Conservation (phyloP, 2,797 vertebrate genomes). For the Semotilus atromaculatus region DNA sequence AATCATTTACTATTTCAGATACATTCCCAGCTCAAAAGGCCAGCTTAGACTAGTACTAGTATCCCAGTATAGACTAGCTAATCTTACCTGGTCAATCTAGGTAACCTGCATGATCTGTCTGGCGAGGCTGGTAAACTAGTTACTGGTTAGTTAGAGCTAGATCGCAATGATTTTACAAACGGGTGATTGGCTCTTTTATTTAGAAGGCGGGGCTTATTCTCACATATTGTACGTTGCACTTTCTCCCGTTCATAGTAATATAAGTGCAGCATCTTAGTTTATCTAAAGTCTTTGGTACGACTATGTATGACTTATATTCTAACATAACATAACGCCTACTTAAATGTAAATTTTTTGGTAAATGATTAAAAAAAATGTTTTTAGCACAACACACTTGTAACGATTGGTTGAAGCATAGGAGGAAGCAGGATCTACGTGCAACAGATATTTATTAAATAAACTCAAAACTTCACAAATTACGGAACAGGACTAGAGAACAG, state of each 20-base stretch:
- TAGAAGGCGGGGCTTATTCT: too few relatives aligned
- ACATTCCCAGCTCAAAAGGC: not conserved
- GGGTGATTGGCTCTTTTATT: too few relatives aligned
- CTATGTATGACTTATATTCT: not conserved
- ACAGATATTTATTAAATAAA: too few relatives aligned
- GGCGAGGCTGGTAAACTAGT: not conserved
- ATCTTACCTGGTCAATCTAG: not conserved
- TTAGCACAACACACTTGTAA: not conserved
- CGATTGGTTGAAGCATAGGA: too few relatives aligned
- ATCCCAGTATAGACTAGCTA: not conserved
- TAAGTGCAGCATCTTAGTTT: too few relatives aligned
- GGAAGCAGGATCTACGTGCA: too few relatives aligned
- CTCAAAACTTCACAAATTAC: too few relatives aligned
- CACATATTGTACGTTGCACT: too few relatives aligned
- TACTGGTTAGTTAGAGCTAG: not conserved
- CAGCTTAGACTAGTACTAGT: not conserved
- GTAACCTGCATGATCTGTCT: not conserved
- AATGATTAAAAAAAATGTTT: not conserved
- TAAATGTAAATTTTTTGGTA: not conserved
- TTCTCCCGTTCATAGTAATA: too few relatives aligned
- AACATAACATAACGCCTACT: not conserved
- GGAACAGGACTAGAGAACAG: too few relatives aligned
- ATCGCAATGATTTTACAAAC: too few relatives aligned
- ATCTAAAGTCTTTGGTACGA: not conserved
- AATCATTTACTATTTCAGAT: not conserved